Percentiles rank a stretch among this genome's conserved stretches.
phyloP scores from a whole-genome alignment of 2,797 vertebrate species.

The Sebastes flavidus region DNA sequence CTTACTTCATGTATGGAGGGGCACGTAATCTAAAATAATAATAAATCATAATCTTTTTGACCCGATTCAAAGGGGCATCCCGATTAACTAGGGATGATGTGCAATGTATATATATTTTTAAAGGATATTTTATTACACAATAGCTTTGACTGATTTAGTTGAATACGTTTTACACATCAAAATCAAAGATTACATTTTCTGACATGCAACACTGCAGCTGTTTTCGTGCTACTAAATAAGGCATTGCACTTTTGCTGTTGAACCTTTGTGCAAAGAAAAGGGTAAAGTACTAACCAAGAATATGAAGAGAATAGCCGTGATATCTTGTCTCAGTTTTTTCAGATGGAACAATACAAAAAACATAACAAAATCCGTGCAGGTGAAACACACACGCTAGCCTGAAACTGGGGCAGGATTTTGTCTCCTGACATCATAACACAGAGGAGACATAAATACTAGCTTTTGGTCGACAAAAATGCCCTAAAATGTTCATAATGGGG shows the following conservation, averaged over 20 bases:
- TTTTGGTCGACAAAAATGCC: not conserved
- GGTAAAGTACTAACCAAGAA: not conserved
- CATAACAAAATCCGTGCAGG: not conserved
- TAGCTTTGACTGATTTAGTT: not conserved
- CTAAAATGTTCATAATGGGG: not conserved
- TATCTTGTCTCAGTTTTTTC: not conserved
- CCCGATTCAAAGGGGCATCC: not conserved
- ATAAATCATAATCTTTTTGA: not conserved
- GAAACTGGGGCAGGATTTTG: not conserved
- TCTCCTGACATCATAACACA: not conserved
- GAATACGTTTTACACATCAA: not conserved
- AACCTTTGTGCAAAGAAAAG: not conserved
- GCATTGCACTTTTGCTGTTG: not conserved
- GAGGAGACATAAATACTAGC: not conserved
- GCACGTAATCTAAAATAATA: constrained; percentile 4
- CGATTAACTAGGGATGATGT: not conserved
- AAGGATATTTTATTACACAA: not conserved
- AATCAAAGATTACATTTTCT: not conserved
- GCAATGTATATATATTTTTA: not conserved
- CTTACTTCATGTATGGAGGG: constrained; percentile 20
- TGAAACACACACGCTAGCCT: not conserved
- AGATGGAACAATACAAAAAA: not conserved
- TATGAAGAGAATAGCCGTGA: not conserved
- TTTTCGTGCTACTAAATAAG: not conserved
- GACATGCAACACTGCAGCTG: not conserved